These are phyloP conservation scores for Strigamia maritima DNA, from an alignment of 2,888 invertebrate species.

Conservation along the genomic window DNA sequence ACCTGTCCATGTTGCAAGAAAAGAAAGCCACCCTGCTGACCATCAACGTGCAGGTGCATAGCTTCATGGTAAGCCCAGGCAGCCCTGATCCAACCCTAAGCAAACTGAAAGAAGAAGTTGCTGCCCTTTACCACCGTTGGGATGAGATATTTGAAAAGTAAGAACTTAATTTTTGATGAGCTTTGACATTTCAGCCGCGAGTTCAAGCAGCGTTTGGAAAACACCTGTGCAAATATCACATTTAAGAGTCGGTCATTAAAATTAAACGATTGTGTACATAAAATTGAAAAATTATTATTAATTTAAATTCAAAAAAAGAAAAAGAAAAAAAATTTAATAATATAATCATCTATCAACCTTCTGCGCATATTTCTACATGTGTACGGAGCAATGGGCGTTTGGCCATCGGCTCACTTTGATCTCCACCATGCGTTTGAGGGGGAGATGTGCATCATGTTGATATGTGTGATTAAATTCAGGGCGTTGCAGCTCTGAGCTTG, in stretches of 20 bases:
- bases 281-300: not conserved
- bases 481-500: not conserved
- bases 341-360: not conserved
- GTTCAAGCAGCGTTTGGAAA: not conserved
- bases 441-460: conserved; percentile 4
- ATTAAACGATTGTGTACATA: too few species aligned
- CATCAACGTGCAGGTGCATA: conserved; percentile 62
- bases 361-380: not conserved
- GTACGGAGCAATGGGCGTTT: not conserved
- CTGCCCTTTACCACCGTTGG: conserved; percentile 66
- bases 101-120: conserved; percentile 62
- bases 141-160: conserved; percentile 69
- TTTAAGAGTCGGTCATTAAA: not conserved
- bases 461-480: conserved; percentile 4
- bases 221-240: not conserved
- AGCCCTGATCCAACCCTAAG: conserved; percentile 53
- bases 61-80: conserved; percentile 59
- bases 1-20: conserved; percentile 61
- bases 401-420: not conserved
- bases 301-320: not conserved
- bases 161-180: conserved; percentile 45
- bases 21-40: conserved; percentile 58
- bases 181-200: not conserved
- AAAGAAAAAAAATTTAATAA: not conserved
- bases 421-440: not conserved